These are phyloP conservation scores for Euproctis similis DNA, from an alignment of 2,888 invertebrate species.

Conservation along the genomic window DNA sequence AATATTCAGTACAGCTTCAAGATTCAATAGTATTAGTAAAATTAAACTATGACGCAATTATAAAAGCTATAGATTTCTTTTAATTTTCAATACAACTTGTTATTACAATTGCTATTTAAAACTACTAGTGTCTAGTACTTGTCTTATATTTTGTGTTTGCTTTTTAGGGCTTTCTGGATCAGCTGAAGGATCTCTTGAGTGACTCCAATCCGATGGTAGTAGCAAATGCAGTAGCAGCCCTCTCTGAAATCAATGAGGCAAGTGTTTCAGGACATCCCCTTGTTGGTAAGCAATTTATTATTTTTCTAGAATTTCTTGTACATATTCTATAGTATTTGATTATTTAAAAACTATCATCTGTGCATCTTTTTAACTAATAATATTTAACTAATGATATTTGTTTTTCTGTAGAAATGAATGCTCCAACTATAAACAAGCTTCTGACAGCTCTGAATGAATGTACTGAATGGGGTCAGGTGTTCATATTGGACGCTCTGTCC, in stretches of 20 bases:
- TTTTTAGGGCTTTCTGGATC: constrained; percentile 97
- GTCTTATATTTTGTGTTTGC: not conserved
- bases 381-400: not conserved
- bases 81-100: no score
- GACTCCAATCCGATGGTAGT: constrained; percentile 99
- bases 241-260: constrained; percentile 98
- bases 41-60: no score
- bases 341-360: not conserved
- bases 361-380: not conserved
- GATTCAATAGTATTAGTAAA: no score
- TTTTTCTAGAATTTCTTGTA: no score
- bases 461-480: constrained; percentile 99
- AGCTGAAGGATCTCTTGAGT: constrained; percentile 95
- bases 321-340: no score
- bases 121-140: not conserved
- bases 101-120: not conserved
- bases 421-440: constrained; percentile 97
- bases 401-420: constrained; percentile 86
- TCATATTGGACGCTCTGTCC: constrained; percentile 97
- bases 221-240: constrained; percentile 98
- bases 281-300: constrained; percentile 77
- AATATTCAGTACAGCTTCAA: no score
- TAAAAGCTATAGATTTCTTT: no score
- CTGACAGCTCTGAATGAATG: constrained; percentile 99
- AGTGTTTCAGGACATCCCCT: constrained; percentile 95